Conservation (phyloP, 2,797 vertebrate genomes). For the Fratercula arctica region DNA sequence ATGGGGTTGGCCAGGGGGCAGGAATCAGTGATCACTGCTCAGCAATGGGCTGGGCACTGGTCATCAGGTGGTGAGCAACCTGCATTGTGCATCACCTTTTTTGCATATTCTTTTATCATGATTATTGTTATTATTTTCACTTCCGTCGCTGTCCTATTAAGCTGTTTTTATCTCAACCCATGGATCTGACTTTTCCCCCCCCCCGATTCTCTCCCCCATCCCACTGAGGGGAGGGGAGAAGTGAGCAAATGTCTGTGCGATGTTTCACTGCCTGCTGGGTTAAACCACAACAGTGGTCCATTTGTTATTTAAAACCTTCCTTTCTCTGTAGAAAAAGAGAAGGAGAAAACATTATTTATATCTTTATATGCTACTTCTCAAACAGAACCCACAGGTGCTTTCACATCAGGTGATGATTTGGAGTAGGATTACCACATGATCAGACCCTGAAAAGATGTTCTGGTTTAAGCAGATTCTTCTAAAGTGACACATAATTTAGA, state of each 20-base stretch:
- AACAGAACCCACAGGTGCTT: background rate
- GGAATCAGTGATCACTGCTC: background rate
- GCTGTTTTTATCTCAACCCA: background rate
- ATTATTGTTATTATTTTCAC: background rate
- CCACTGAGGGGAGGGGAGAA: background rate
- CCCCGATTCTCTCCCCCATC: background rate
- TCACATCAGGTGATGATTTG: background rate
- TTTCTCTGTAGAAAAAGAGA: background rate
- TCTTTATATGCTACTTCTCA: background rate
- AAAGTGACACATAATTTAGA: background rate
- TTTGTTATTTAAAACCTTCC: background rate
- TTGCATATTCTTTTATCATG: background rate
- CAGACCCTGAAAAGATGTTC: background rate
- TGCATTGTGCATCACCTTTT: background rate
- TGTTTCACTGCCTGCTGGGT: no score
- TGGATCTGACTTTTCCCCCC: background rate
- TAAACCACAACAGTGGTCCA: background rate
- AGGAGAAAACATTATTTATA: background rate
- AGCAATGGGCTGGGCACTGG: background rate
- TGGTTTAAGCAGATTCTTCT: constrained; percentile 6
- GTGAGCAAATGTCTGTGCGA: background rate
- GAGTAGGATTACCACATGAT: background rate
- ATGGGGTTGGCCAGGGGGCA: background rate
- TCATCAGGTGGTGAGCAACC: background rate
- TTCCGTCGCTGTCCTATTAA: background rate